Percentiles rank a stretch among this genome's conserved stretches.
phyloP scores from a whole-genome alignment of 64 coral and sea anemone species.

The Montipora foliosa region DNA sequence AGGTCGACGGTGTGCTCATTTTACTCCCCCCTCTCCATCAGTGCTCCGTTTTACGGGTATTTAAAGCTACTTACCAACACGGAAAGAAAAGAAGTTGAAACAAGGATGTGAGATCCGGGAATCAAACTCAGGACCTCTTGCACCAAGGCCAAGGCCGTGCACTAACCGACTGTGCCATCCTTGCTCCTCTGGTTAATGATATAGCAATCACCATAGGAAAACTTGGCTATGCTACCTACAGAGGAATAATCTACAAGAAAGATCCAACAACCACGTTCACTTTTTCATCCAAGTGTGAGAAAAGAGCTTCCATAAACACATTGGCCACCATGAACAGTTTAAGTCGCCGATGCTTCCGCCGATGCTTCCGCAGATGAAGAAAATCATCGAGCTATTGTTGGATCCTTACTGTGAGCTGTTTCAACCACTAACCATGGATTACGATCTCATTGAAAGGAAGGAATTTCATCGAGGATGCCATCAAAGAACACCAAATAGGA shows the following conservation, averaged over 20 bases:
- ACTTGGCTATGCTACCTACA: conserved; percentile 8
- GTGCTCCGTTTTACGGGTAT: too few relatives aligned
- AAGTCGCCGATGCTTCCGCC: background rate
- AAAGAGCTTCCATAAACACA: conserved; percentile 18
- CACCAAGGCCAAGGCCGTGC: too few relatives aligned
- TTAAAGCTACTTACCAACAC: too few relatives aligned
- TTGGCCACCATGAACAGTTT: background rate
- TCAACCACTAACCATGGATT: background rate
- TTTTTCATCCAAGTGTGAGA: conserved; percentile 19
- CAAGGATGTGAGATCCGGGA: too few relatives aligned
- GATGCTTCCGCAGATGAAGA: conserved; percentile 13
- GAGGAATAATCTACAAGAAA: conserved; percentile 38
- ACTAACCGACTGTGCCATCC: too few relatives aligned
- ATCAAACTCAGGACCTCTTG: too few relatives aligned
- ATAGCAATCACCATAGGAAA: conserved; percentile 3
- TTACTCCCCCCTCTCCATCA: too few relatives aligned
- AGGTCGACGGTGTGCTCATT: too few relatives aligned
- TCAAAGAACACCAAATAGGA: background rate
- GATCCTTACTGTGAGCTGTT: conserved; percentile 50
- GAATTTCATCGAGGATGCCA: conserved; percentile 4
- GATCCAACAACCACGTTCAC: background rate
- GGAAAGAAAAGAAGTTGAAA: too few relatives aligned
- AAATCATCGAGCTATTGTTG: conserved; percentile 4
- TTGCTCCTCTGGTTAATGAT: conserved; percentile 2
- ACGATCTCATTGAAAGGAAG: conserved; percentile 42